Percentiles rank a stretch among this genome's conserved stretches.
Evolutionary conservation across 2,797 vertebrate species (phyloP).

Genomic region (Pangasius larnaudii): DNA sequence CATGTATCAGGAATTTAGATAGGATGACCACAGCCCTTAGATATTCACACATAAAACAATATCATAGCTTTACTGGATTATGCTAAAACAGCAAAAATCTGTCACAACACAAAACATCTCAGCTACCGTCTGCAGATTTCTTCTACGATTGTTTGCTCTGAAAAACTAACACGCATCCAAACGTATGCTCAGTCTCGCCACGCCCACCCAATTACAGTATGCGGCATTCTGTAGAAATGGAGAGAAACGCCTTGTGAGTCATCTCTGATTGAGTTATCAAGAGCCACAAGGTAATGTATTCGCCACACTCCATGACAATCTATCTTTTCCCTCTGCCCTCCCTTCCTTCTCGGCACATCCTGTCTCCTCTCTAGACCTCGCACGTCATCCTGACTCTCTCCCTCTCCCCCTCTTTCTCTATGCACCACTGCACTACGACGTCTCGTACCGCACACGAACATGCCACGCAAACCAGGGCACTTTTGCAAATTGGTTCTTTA

Average conservation of each 20-base stretch:
- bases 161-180: conserved; percentile 44
- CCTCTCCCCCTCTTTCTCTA: conserved; percentile 35
- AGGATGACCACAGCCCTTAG: not conserved
- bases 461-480: not conserved
- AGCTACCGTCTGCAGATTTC: not conserved
- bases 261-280: conserved; percentile 68
- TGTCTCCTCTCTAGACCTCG: conserved; percentile 42
- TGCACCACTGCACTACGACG: conserved; percentile 31
- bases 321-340: conserved; percentile 17
- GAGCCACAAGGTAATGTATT: conserved; percentile 58
- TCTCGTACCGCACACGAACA: not conserved
- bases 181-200: conserved; percentile 34
- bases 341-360: conserved; percentile 32
- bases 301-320: conserved; percentile 21
- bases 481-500: not conserved
- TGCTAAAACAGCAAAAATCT: not conserved
- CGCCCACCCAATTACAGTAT: conserved; percentile 21
- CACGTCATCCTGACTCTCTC: conserved; percentile 37
- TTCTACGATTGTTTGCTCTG: not conserved
- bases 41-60: not conserved
- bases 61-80: not conserved
- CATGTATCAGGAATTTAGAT: not conserved
- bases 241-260: conserved; percentile 66
- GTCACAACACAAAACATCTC: not conserved
- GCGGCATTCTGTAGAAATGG: conserved; percentile 16